Conservation (phyloP, 2,113 vertebrate species). For the Tachysurus vachellii region DNA sequence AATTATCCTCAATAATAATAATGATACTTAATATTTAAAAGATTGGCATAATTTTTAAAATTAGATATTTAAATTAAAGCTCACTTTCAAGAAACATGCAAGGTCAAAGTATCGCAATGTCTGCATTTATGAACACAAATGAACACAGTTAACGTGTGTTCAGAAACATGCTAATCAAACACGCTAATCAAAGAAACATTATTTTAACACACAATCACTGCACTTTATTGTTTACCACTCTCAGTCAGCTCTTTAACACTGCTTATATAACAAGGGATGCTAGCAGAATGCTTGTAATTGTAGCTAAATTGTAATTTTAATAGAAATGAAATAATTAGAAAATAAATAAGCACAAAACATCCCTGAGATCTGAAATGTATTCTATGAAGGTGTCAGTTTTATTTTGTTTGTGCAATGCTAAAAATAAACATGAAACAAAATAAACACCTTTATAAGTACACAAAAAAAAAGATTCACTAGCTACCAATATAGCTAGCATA, state of each 20-base stretch:
- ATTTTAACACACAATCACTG: neutral
- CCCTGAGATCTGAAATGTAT: neutral
- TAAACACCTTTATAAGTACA: neutral
- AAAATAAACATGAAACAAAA: neutral
- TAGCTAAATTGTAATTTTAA: neutral
- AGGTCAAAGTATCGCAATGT: conserved; percentile 2
- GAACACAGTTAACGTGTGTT: neutral
- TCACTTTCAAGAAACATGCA: conserved; percentile 7
- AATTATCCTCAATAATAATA: conserved; percentile 29
- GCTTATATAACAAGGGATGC: neutral
- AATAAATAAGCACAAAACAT: neutral
- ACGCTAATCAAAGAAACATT: neutral
- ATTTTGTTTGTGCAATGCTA: neutral
- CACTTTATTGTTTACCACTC: neutral
- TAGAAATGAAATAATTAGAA: neutral
- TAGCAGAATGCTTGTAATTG: neutral
- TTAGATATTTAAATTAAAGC: conserved; percentile 7
- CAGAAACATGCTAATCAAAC: neutral
- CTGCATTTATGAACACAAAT: conserved; percentile 7
- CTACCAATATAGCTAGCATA: neutral
- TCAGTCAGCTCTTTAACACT: neutral
- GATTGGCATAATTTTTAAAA: conserved; percentile 5
- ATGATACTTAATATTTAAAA: conserved; percentile 14
- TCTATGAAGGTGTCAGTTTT: neutral
- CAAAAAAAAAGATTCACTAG: neutral